These are phyloP conservation scores for Emberiza fucata DNA, from an alignment of 2,113 vertebrate species.

Conservation along the genomic window DNA sequence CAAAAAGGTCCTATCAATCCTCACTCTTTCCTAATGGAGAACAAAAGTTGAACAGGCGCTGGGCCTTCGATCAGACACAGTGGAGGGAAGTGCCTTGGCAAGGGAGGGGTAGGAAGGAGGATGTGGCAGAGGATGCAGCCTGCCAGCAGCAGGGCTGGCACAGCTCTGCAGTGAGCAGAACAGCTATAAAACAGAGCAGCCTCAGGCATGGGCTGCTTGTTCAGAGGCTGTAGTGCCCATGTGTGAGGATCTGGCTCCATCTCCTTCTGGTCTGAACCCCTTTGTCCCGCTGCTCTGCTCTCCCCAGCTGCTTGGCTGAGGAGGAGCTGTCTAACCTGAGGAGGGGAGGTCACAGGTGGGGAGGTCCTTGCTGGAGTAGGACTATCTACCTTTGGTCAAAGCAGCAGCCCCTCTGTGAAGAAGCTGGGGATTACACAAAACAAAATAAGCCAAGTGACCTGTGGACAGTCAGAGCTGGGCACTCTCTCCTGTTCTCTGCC, in stretches of 20 bases:
- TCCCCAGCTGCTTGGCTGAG: background rate
- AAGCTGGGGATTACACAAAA: background rate
- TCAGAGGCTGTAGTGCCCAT: background rate
- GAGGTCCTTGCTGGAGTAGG: background rate
- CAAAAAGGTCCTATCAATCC: slow-evolving; percentile 19
- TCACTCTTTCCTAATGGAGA: background rate
- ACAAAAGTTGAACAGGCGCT: slow-evolving; percentile 9
- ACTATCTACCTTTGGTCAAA: background rate
- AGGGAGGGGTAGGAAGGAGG: background rate
- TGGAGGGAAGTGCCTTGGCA: background rate
- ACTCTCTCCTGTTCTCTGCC: background rate
- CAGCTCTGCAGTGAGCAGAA: background rate
- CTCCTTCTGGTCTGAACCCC: background rate
- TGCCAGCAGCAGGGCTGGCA: slow-evolving; percentile 24
- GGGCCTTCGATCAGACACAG: background rate
- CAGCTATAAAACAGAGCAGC: background rate
- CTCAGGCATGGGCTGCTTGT: background rate
- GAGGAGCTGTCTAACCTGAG: background rate
- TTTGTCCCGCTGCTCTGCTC: background rate
- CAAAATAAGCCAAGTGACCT: background rate
- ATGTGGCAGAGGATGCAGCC: background rate
- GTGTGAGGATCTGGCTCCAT: background rate
- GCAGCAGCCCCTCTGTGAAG: background rate
- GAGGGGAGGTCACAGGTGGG: background rate
- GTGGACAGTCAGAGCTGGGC: background rate